Evolutionary conservation across 2,797 vertebrate genomes (phyloP).

Genomic region (Parauchenoglanis punctatus): DNA sequence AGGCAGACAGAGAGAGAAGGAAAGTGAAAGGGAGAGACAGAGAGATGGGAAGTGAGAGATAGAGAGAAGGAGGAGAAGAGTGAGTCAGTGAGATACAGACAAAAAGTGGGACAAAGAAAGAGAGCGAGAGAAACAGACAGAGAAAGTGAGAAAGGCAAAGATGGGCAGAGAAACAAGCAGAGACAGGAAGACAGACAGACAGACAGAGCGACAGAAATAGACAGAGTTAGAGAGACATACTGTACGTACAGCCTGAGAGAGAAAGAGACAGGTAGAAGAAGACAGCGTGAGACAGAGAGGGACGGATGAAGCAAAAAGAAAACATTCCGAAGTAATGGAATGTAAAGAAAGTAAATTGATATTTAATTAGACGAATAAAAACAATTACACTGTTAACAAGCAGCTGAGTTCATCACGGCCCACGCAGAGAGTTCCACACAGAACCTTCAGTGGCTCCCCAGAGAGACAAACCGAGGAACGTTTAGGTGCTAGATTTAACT

Average conservation of each 20-base stretch:
- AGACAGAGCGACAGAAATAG: background rate
- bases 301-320: background rate
- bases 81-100: background rate
- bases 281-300: background rate
- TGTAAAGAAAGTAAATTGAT: background rate
- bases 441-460: background rate
- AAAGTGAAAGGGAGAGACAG: background rate
- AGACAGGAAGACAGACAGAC: background rate
- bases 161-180: background rate
- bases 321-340: background rate
- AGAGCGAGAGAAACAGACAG: background rate
- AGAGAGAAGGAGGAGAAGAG: too few relatives aligned
- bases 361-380: background rate
- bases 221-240: background rate
- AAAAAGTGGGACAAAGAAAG: background rate
- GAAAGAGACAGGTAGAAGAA: background rate
- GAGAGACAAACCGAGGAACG: background rate
- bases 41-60: background rate
- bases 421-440: background rate
- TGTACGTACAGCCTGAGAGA: background rate
- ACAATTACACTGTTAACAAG: background rate
- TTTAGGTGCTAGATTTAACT: background rate
- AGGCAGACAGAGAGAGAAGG: background rate
- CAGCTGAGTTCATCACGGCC: background rate
- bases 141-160: background rate